Evolutionary conservation across 2,797 vertebrate genomes (phyloP).

Genomic region (Eidolon dupreanum): DNA sequence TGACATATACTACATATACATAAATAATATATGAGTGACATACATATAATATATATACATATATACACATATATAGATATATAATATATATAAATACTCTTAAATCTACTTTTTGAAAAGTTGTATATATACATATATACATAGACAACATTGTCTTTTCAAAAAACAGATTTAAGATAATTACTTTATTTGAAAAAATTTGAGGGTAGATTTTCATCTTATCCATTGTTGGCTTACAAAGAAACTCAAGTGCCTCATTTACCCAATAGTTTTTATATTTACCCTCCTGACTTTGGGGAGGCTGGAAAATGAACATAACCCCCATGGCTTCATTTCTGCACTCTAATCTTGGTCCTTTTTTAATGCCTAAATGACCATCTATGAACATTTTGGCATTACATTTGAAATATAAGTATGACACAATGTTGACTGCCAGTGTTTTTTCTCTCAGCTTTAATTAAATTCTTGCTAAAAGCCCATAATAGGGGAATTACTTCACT

Average conservation of each 20-base stretch:
- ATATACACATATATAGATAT: neutral
- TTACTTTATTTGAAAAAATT: neutral
- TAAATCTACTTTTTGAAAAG: neutral
- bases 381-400: neutral
- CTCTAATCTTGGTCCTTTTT: neutral
- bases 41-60: neutral
- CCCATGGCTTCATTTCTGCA: neutral
- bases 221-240: neutral
- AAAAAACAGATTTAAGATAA: conserved; percentile 12
- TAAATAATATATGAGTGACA: neutral
- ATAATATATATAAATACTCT: neutral
- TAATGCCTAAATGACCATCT: conserved; percentile 18
- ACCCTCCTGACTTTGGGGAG: neutral
- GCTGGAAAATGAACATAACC: neutral
- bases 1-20: neutral
- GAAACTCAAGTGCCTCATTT: neutral
- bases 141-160: neutral
- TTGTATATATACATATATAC: neutral
- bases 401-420: conserved; percentile 54
- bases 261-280: neutral
- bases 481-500: conserved; percentile 66
- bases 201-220: neutral
- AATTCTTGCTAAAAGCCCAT: conserved; percentile 72
- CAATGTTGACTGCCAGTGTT: neutral
- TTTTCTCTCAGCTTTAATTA: conserved; percentile 71